Evolutionary conservation across 1,140 invertebrate species (phyloP), one percentile per base, ranked within the genome.

Genomic region (Lepeophtheirus salmonis): DNA sequence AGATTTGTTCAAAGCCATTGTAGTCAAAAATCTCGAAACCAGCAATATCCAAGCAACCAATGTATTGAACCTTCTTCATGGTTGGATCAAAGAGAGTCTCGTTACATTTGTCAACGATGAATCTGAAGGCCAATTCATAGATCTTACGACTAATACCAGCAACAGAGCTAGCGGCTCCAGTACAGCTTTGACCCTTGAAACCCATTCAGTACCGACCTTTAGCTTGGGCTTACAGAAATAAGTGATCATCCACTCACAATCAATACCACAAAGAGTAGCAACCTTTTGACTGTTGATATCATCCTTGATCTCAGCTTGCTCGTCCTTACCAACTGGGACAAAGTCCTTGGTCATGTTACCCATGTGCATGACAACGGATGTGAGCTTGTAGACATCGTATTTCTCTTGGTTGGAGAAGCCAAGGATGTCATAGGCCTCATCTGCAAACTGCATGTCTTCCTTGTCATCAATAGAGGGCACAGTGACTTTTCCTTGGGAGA

Each of bases 11-110:
- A 76, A 96, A 96, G 71, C 89, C 88, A 78, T 97, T 96, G 78
- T 77, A 88, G 68, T 80, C 94, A 81, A 98, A 97, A 78, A 97
- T 97, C 79, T 98, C 95, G 76, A 98, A 98, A 80, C 94, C 94
- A 76, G 94, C 94, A 80, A 98, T 98, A 89, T 98, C 95, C 80
- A 98, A 82, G 77, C 97, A 94, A 89, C 95, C 88, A 75, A 97
- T 97, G 80, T 95, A 96, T 78, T 89, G 88, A 74, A 90, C 87
- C 74, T 90, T 84, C 78, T 95, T 95, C 73, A 60, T 60, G 26
- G 30, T 51, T 51, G 57, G 68, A 90, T 96, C 77, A 95, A 80
- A 90, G 62, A 79, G 71, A 56, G 78, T 79, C 65, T 77, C 71
- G 71, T 79, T 79, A 65, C 79, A 74, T 63, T 75, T 71, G 63